phyloP scores from a whole-genome alignment of 2,888 invertebrate genomes.

The Drosophila nigritarsus region DNA sequence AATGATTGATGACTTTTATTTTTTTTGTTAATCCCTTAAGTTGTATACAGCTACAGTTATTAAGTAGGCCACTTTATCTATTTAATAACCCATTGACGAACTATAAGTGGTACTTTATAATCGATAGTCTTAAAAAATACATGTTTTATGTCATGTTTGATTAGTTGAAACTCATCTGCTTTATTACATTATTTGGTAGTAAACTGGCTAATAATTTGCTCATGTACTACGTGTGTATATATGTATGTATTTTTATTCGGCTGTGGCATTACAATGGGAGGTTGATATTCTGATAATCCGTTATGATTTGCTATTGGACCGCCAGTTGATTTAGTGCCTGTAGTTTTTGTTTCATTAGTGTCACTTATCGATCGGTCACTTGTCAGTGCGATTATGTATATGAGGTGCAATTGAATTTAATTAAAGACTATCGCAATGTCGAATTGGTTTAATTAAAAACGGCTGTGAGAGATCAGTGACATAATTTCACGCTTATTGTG shows the following conservation, averaged over 20 bases:
- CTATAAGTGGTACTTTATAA: slow-evolving; percentile 6
- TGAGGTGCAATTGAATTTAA: slow-evolving; percentile 67
- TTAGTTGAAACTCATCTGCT: slow-evolving; percentile 14
- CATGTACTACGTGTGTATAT: neutral
- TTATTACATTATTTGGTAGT: slow-evolving; percentile 6
- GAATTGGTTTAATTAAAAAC: slow-evolving; percentile 63
- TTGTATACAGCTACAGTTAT: neutral
- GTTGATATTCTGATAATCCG: slow-evolving; percentile 48
- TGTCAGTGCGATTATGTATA: slow-evolving; percentile 54
- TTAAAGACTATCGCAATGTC: slow-evolving; percentile 44
- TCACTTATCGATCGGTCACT: slow-evolving; percentile 41
- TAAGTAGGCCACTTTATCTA: slow-evolving; percentile 6
- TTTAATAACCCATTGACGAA: too few relatives aligned
- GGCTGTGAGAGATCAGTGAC: slow-evolving; percentile 34
- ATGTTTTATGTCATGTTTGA: slow-evolving; percentile 31
- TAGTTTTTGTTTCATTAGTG: slow-evolving; percentile 27
- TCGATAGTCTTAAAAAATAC: slow-evolving; percentile 10
- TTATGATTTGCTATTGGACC: slow-evolving; percentile 35
- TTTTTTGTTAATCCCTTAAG: neutral
- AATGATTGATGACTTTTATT: neutral
- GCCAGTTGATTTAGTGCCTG: slow-evolving; percentile 13
- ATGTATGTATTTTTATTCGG: neutral
- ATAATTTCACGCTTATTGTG: slow-evolving; percentile 44
- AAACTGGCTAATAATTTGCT: slow-evolving; percentile 7
- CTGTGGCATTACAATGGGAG: neutral